Percentiles rank a stretch among this genome's conserved stretches.
Evolutionary conservation across 1,140 invertebrate genomes (phyloP).

Genomic region (Rhagoletis zephyria): DNA sequence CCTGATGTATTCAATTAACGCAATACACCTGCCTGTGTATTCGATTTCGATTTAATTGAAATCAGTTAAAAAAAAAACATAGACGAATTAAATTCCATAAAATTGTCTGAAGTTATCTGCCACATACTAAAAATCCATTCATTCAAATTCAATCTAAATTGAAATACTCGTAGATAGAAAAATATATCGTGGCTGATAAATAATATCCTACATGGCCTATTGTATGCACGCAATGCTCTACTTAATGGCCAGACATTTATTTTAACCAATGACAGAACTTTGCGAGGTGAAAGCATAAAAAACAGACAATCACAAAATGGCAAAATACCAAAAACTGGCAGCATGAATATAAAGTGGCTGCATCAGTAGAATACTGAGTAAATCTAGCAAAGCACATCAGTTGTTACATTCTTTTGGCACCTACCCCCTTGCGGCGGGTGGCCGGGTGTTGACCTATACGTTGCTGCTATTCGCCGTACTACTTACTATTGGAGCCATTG

Average conservation of each 20-base stretch:
- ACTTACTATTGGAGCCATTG: not conserved
- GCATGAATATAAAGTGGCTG: not conserved
- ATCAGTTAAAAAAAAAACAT: not conserved
- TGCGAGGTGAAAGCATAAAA: not conserved
- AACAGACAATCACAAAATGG: not conserved
- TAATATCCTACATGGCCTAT: slow-evolving; percentile 11
- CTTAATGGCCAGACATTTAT: slow-evolving; percentile 25
- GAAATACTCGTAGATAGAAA: slow-evolving; percentile 7
- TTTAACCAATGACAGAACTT: slow-evolving; percentile 2
- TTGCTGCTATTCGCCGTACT: not conserved
- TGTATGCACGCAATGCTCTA: not conserved
- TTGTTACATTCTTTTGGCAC: not conserved
- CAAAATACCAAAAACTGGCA: not conserved
- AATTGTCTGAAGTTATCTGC: no score
- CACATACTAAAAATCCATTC: not conserved
- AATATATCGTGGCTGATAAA: not conserved
- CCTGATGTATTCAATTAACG: no score
- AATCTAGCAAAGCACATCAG: slow-evolving; percentile 8
- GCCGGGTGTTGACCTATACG: not conserved
- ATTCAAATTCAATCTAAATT: slow-evolving; percentile 12
- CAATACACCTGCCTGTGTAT: no score
- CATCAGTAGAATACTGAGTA: not conserved
- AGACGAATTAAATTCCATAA: no score
- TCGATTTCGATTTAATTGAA: no score
- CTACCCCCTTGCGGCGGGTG: no score